phyloP scores from a whole-genome alignment of 1,140 invertebrate species.

The Meteorus sp. region DNA sequence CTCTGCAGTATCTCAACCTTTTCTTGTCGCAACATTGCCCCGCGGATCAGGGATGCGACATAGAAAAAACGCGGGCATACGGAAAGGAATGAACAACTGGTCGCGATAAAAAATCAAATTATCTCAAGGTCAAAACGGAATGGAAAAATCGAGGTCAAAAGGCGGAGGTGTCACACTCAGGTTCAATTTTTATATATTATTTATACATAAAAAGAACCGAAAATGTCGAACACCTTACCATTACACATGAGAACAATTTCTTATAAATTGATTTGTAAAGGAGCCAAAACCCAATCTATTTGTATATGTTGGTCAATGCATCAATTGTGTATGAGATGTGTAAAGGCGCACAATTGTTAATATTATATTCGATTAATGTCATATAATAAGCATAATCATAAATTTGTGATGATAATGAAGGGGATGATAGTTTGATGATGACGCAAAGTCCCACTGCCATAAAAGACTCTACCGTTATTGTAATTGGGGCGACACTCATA shows the following conservation, averaged over 20 bases:
- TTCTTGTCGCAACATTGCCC: neutral
- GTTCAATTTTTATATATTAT: slow-evolving; percentile 5
- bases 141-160: slow-evolving; percentile 26
- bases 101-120: slow-evolving; percentile 1
- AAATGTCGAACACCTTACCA: slow-evolving; percentile 1
- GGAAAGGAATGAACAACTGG: slow-evolving; percentile 6
- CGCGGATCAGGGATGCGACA: neutral
- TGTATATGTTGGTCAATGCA: slow-evolving; percentile 10
- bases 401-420: neutral
- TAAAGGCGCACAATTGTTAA: neutral
- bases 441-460: slow-evolving; percentile 25
- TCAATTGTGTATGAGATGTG: neutral
- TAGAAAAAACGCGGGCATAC: neutral
- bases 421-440: slow-evolving; percentile 1
- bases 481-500: neutral
- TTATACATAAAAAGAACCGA: neutral
- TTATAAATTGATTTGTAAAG: neutral
- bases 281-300: neutral
- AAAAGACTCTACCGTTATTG: slow-evolving; percentile 10
- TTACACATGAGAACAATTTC: neutral
- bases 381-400: slow-evolving; percentile 3
- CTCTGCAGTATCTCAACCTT: neutral
- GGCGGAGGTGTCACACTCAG: slow-evolving; percentile 20
- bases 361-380: too few species aligned
- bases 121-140: neutral